A percentile compares a stretch with the other conserved stretches of the same genome.
Evolutionary conservation across 2,888 invertebrate genomes (phyloP).

Genomic region (Archaeoteleia sp.): DNA sequence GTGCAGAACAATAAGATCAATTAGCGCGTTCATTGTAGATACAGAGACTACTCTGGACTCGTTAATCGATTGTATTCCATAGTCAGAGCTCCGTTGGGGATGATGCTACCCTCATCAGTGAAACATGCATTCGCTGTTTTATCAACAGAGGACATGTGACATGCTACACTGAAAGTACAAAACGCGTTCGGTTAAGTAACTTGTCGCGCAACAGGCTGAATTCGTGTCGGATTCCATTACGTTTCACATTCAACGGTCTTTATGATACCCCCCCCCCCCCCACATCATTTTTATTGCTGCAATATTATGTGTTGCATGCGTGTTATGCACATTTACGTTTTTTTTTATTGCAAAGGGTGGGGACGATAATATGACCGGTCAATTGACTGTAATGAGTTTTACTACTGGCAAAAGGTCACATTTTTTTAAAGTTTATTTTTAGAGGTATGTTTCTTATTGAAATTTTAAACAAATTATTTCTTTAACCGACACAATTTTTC

Average conservation of each 20-base stretch:
- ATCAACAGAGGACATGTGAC: conserved; percentile 10
- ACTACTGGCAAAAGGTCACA: no score
- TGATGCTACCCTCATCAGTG: conserved; percentile 2
- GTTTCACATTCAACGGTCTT: neutral
- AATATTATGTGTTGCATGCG: no score
- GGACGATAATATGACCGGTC: no score
- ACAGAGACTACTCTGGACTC: conserved; percentile 14
- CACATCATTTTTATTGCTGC: no score
- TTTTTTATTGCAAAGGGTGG: no score
- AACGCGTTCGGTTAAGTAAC: conserved; percentile 4
- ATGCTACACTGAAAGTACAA: neutral
- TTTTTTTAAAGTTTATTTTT: no score
- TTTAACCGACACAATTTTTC: no score
- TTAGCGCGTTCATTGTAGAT: conserved; percentile 16
- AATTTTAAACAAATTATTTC: no score
- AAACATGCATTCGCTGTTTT: conserved; percentile 8
- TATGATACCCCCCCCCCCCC: neutral
- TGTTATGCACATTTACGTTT: no score
- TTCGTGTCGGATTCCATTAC: conserved; percentile 7
- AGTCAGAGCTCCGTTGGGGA: conserved; percentile 3
- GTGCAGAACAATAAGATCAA: conserved; percentile 10
- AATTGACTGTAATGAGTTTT: no score
- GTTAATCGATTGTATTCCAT: conserved; percentile 8
- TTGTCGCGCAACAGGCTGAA: conserved; percentile 11
- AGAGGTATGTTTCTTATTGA: no score